phyloP scores from a whole-genome alignment of 2,113 vertebrate genomes.

The Aegotheles bennettii region DNA sequence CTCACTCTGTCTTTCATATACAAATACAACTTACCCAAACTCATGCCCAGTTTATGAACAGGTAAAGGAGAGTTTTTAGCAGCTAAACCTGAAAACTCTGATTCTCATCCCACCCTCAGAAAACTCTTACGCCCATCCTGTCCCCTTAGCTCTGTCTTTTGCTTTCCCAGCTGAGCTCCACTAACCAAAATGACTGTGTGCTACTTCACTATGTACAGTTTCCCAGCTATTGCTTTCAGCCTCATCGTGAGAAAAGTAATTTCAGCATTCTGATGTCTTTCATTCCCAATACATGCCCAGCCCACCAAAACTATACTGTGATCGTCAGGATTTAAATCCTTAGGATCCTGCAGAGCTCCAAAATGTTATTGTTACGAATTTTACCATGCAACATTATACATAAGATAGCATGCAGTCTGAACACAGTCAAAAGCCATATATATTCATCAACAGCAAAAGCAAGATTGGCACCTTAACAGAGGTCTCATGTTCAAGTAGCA shows the following conservation, averaged over 20 bases:
- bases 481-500: neutral
- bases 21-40: neutral
- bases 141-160: neutral
- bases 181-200: neutral
- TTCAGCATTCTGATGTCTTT: neutral
- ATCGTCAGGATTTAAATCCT: neutral
- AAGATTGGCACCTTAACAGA: neutral
- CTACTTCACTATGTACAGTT: neutral
- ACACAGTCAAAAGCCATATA: neutral
- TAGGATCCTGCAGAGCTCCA: neutral
- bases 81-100: neutral
- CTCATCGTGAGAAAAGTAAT: neutral
- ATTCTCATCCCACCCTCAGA: neutral
- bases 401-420: neutral
- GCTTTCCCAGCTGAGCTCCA: neutral
- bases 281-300: neutral
- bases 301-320: neutral
- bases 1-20: neutral
- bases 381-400: neutral
- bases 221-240: neutral
- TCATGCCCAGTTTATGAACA: neutral
- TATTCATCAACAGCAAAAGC: neutral
- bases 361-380: neutral
- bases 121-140: neutral
- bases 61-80: neutral